These are phyloP conservation scores for Oncorhynchus nerka DNA, from an alignment of 2,113 vertebrate genomes.

Conservation along the genomic window DNA sequence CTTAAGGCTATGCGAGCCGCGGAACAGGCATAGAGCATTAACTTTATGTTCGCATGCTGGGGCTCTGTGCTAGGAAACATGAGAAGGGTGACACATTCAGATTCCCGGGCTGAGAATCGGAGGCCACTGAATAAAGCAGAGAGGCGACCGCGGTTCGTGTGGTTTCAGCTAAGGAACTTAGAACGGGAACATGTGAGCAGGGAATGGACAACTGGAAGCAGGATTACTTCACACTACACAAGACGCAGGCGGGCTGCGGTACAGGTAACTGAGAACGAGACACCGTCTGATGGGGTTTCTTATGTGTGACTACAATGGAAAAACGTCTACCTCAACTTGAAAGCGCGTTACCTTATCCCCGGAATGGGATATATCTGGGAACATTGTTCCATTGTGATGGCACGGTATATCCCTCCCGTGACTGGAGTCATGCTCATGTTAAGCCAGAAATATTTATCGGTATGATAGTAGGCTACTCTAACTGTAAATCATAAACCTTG, in stretches of 20 bases:
- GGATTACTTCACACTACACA: conserved; percentile 64
- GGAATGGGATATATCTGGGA: not conserved
- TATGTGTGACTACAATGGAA: not conserved
- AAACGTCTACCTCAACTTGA: not conserved
- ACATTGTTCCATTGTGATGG: conserved; percentile 8
- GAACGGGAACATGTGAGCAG: conserved; percentile 76
- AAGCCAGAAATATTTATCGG: not conserved
- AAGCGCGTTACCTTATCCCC: not conserved
- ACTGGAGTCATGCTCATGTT: conserved; percentile 5
- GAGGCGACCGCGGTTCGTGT: conserved; percentile 74
- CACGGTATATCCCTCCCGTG: not conserved
- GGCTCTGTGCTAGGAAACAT: conserved; percentile 82
- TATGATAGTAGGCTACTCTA: not conserved
- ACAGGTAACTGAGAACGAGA: conserved; percentile 55
- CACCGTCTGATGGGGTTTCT: not conserved
- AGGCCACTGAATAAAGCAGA: conserved; percentile 78
- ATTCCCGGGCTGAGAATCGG: conserved; percentile 75
- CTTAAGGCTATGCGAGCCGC: conserved; percentile 60
- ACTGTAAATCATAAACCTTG: not conserved
- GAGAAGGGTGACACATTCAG: conserved; percentile 80
- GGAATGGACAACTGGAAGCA: conserved; percentile 76
- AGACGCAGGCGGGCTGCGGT: conserved; percentile 59
- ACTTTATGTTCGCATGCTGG: conserved; percentile 84
- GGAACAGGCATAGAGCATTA: conserved; percentile 79
- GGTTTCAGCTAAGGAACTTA: conserved; percentile 74